phyloP scores from a whole-genome alignment of 2,888 invertebrate species.

The Melanostoma scalare region DNA sequence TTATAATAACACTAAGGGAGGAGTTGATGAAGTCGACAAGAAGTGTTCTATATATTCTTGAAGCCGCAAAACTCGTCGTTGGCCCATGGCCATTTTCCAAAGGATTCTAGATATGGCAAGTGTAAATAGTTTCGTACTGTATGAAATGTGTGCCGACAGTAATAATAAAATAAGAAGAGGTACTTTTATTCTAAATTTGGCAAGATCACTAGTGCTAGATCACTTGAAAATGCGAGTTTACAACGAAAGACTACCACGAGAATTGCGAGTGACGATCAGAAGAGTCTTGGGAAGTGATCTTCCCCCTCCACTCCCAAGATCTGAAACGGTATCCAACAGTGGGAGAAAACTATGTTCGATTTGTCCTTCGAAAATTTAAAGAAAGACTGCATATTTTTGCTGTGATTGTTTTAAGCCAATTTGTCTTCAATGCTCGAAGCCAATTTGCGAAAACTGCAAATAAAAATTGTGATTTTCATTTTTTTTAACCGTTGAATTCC shows the following conservation, averaged over 20 bases:
- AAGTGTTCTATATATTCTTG: constrained; percentile 68
- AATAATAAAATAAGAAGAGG: constrained; percentile 55
- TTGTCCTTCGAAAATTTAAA: constrained; percentile 31
- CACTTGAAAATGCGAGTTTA: constrained; percentile 54
- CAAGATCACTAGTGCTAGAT: constrained; percentile 52
- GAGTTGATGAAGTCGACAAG: constrained; percentile 54
- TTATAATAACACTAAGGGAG: constrained; percentile 53
- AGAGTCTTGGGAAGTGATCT: constrained; percentile 55
- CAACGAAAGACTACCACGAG: constrained; percentile 59
- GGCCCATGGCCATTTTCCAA: constrained; percentile 65
- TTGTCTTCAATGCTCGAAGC: constrained; percentile 36
- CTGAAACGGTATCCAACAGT: constrained; percentile 31
- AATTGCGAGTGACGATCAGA: constrained; percentile 36
- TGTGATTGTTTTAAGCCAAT: constrained; percentile 38
- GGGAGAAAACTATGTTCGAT: constrained; percentile 41
- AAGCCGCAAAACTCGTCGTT: constrained; percentile 65
- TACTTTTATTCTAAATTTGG: constrained; percentile 52
- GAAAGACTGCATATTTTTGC: constrained; percentile 18
- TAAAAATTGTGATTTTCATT: constrained; percentile 27
- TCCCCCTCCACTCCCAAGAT: constrained; percentile 55
- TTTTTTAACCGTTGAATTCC: constrained; percentile 28
- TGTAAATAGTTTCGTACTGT: constrained; percentile 54
- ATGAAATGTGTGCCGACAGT: constrained; percentile 50
- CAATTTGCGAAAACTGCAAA: constrained; percentile 25
- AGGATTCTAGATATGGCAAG: constrained; percentile 57